These are phyloP conservation scores for Scaptomyza cyrtandrae DNA, from an alignment of 2,888 invertebrate species.

Conservation along the genomic window DNA sequence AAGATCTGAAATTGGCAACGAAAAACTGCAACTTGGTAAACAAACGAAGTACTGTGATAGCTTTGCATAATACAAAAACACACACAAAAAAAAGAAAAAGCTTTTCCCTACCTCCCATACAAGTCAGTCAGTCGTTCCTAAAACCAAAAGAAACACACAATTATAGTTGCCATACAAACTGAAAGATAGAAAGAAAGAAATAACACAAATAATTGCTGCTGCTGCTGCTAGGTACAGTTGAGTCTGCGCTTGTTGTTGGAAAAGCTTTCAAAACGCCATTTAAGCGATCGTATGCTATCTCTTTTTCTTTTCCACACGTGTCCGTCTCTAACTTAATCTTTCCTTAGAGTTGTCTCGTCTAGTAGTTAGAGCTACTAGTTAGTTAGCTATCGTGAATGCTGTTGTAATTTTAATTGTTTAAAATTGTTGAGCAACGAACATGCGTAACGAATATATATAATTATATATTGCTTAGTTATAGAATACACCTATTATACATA, in stretches of 20 bases:
- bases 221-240: constrained; percentile 57
- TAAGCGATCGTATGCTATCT: constrained; percentile 21
- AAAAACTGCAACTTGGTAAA: constrained; percentile 53
- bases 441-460: constrained; percentile 68
- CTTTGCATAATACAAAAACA: constrained; percentile 59
- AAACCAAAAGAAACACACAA: constrained; percentile 1
- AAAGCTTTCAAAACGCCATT: constrained; percentile 21
- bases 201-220: constrained; percentile 7
- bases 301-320: constrained; percentile 16
- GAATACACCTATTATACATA: constrained; percentile 52
- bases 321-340: constrained; percentile 28
- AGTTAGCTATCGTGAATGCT: constrained; percentile 72
- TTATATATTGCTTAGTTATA: constrained; percentile 65
- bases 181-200: not conserved
- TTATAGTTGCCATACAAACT: constrained; percentile 29
- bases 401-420: constrained; percentile 66
- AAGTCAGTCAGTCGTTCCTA: constrained; percentile 45
- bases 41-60: constrained; percentile 82
- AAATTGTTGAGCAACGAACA: constrained; percentile 71
- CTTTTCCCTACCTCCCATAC: constrained; percentile 11
- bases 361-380: constrained; percentile 51
- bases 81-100: constrained; percentile 5
- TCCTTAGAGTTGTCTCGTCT: constrained; percentile 20
- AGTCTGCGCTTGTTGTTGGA: constrained; percentile 47
- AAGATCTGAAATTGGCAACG: constrained; percentile 36